Conservation (phyloP, 2,113 vertebrate species). For the Oryzias curvinotus region DNA sequence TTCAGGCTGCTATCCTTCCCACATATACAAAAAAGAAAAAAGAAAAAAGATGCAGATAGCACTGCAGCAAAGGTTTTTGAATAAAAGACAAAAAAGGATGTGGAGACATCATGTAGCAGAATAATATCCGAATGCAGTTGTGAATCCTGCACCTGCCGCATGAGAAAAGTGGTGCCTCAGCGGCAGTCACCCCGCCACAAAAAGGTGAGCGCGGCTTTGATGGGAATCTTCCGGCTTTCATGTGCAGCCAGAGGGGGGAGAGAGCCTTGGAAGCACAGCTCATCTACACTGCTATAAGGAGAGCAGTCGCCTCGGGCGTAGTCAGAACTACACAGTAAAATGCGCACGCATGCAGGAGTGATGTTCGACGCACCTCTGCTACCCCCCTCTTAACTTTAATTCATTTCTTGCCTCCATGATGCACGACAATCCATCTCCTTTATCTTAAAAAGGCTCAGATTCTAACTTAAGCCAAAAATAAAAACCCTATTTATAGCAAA, state of each 20-base stretch:
- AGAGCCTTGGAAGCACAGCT: constrained; percentile 40
- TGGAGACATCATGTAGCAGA: background rate
- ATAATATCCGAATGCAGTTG: constrained; percentile 13
- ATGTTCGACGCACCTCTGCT: constrained; percentile 6
- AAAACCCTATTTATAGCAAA: background rate
- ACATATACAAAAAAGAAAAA: background rate
- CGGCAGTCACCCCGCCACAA: constrained; percentile 25
- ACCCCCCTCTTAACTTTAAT: constrained; percentile 36
- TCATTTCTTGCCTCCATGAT: constrained; percentile 23
- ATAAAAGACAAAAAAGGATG: background rate
- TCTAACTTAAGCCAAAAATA: constrained; percentile 36
- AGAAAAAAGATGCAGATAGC: constrained; percentile 9
- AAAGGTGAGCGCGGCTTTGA: constrained; percentile 58
- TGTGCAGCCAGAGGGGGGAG: constrained; percentile 56
- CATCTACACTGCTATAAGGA: constrained; percentile 49
- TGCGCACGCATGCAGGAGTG: constrained; percentile 18
- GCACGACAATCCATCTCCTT: constrained; percentile 34
- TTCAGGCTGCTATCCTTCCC: background rate
- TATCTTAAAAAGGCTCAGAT: constrained; percentile 43
- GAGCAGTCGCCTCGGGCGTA: constrained; percentile 37
- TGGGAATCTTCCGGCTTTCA: constrained; percentile 58
- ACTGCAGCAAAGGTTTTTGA: background rate
- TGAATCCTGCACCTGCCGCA: constrained; percentile 29
- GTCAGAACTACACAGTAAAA: constrained; percentile 23
- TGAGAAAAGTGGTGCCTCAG: constrained; percentile 11